phyloP scores from a whole-genome alignment of 37 sponge, comb jelly and placozoan species.

The Ianthella basta region DNA sequence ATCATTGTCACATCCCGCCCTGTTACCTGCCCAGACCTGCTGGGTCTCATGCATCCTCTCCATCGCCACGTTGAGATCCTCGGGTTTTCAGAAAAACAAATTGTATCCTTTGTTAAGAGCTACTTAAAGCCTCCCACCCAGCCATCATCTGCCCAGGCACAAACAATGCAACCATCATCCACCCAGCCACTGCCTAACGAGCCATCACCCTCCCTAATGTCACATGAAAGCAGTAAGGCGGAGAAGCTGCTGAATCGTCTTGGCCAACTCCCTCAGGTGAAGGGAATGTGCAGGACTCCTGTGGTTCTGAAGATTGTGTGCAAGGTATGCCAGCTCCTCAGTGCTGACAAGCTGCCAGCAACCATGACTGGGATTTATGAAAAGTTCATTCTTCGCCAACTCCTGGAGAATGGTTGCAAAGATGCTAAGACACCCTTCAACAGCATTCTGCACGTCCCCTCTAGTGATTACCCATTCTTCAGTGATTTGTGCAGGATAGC shows the following conservation, averaged over 20 bases:
- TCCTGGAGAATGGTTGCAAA: neutral
- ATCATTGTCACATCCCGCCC: conserved; percentile 17
- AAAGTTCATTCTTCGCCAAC: neutral
- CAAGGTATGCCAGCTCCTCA: neutral
- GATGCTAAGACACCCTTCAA: neutral
- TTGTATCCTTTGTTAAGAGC: neutral
- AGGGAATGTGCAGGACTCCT: conserved; percentile 10
- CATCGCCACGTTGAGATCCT: conserved; percentile 11
- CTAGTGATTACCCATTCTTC: neutral
- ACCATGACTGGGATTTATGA: neutral
- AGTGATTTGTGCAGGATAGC: neutral
- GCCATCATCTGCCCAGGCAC: no score
- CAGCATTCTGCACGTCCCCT: neutral
- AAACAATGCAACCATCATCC: no score
- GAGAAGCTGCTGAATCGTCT: neutral
- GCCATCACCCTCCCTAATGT: no score
- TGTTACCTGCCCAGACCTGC: neutral
- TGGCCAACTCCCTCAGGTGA: neutral
- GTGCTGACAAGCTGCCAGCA: neutral
- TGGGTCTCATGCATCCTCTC: neutral
- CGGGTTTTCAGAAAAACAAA: neutral
- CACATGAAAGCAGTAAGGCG: no score
- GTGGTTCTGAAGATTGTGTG: conserved; percentile 14
- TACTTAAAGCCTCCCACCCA: neutral
- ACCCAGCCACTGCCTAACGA: no score